Conservation (phyloP, 2,113 vertebrate genomes). For the Cyphotilapia sp. region DNA sequence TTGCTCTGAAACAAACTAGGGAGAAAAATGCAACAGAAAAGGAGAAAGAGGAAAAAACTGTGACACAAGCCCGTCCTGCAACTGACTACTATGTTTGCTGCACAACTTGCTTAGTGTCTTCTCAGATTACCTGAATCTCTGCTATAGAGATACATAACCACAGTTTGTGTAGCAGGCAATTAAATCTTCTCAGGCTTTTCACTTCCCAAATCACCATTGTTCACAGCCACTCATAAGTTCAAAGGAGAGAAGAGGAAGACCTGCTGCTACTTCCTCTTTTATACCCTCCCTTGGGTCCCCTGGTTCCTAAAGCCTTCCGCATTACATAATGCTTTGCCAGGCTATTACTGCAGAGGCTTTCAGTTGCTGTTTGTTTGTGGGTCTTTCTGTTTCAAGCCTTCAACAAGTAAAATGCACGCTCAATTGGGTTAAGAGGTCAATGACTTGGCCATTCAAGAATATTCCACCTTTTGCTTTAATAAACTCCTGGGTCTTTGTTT, state of each 20-base stretch:
- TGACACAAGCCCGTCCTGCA: neutral
- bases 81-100: neutral
- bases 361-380: neutral
- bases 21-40: neutral
- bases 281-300: neutral
- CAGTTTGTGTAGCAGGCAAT: neutral
- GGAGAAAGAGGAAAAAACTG: neutral
- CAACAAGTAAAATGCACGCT: neutral
- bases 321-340: neutral
- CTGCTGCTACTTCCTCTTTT: neutral
- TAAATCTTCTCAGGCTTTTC: neutral
- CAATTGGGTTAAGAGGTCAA: neutral
- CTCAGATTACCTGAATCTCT: neutral
- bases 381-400: neutral
- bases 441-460: neutral
- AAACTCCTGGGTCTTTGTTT: neutral
- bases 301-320: neutral
- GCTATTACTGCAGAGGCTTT: neutral
- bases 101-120: neutral
- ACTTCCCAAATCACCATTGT: neutral
- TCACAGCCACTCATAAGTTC: neutral
- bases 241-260: neutral
- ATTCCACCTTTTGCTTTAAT: neutral
- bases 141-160: neutral
- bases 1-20: neutral